Evolutionary conservation across 2,797 vertebrate species (phyloP).

Genomic region (Ptychobarbus kaznakovi): DNA sequence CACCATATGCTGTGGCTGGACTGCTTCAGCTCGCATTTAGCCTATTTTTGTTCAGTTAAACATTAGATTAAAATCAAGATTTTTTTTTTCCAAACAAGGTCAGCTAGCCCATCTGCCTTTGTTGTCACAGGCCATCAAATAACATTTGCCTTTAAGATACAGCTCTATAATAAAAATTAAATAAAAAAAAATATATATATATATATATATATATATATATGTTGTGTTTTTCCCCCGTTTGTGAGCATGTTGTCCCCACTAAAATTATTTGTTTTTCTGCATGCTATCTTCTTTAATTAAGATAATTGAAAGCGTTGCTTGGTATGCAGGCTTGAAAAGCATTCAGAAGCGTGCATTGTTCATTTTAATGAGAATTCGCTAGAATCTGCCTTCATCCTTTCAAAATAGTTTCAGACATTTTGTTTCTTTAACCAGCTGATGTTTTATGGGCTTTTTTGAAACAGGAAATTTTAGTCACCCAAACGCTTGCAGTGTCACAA

Average conservation of each 20-base stretch:
- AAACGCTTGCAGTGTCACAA: not conserved
- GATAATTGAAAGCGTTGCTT: slow-evolving; percentile 75
- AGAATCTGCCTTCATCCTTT: slow-evolving; percentile 27
- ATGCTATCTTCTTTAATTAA: slow-evolving; percentile 73
- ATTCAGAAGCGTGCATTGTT: slow-evolving; percentile 51
- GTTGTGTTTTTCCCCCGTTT: slow-evolving; percentile 1
- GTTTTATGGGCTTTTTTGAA: slow-evolving; percentile 19
- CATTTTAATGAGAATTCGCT: slow-evolving; percentile 55
- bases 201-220: too few relatives aligned
- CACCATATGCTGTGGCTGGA: slow-evolving; percentile 55
- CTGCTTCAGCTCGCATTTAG: slow-evolving; percentile 40
- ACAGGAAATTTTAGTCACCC: slow-evolving; percentile 19
- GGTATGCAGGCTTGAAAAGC: slow-evolving; percentile 57
- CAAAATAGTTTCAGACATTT: slow-evolving; percentile 33
- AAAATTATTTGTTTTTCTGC: slow-evolving; percentile 70
- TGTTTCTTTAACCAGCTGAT: slow-evolving; percentile 40
- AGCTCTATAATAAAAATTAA: not conserved
- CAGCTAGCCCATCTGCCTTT: slow-evolving; percentile 52
- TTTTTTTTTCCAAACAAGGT: slow-evolving; percentile 27
- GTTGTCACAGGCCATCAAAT: slow-evolving; percentile 12
- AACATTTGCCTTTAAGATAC: slow-evolving; percentile 24
- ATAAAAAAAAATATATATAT: too few relatives aligned
- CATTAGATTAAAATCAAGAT: slow-evolving; percentile 46
- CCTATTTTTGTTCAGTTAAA: slow-evolving; percentile 50
- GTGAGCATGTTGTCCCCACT: slow-evolving; percentile 58